Base-by-base conservation (phyloP, 2,797 vertebrate species). In the Geotrypetes seraphini region DNA sequence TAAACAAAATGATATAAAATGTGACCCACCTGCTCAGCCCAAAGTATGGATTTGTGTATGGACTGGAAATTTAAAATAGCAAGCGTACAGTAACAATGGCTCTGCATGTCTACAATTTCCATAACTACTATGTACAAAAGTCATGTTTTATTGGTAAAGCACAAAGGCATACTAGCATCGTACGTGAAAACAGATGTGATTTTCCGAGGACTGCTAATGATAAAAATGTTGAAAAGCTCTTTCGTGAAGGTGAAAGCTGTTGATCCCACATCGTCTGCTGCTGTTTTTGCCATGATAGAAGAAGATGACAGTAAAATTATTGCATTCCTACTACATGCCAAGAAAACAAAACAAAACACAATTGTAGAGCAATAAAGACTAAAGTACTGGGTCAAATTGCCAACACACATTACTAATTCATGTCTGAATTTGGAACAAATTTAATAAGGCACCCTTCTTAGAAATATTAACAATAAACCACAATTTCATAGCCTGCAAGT, bases 281-380 rank as follows among this genome's bases (percentile, higher is more conserved):
- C 16, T 13, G 22, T n/a, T 41, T 47, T 49, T 21, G 44, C 11
- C 25, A 43, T 16, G 10, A 25, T 47, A 30, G 16, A 43, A n/a
- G 12, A 41, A 39, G 12, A 25, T 57, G 28, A 27, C 30, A 53
- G 11, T 15, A 22, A 63, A 48, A 39, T 46, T 26, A 51, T 33
- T 57, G 15, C 4, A 37, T 47, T 60, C 26, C 23, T 34, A 53
- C 38, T 37, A 7, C 30, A 30, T 25, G 19, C 22, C 31, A 49
- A 45, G 34, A 47, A 43, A 44, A 41, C 22, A 10, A 55, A 61
- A 39, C n/a, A n/a, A n/a, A n/a, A n/a, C 49, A 16, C 3, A 3
- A 41, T 57, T 59, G 61, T 25, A 36, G 4, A 63, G 51, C 61
- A 55, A 43, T 38, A 53, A 43, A 29, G 18, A 60, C 6, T 39